phyloP scores from a whole-genome alignment of 2,113 vertebrate genomes.

The Erpornis zantholeuca region DNA sequence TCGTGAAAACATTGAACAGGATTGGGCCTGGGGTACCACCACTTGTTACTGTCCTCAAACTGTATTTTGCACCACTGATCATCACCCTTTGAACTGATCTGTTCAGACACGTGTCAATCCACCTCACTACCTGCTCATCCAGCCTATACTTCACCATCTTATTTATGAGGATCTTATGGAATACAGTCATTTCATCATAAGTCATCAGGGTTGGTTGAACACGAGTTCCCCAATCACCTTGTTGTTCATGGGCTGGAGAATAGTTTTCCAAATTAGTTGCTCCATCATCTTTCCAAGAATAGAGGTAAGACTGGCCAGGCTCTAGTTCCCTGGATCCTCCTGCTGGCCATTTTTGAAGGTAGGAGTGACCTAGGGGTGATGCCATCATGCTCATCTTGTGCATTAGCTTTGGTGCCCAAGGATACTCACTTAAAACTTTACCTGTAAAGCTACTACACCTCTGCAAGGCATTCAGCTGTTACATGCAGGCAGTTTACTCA shows the following conservation, averaged over 20 bases:
- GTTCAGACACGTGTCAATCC: neutral
- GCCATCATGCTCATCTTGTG: neutral
- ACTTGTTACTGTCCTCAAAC: neutral
- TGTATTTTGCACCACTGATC: neutral
- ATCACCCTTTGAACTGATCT: neutral
- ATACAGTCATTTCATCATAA: neutral
- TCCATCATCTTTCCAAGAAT: neutral
- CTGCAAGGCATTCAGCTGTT: neutral
- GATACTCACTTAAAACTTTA: neutral
- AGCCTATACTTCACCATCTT: neutral
- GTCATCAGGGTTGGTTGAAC: neutral
- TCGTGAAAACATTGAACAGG: neutral
- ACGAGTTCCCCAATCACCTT: neutral
- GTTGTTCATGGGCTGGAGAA: neutral
- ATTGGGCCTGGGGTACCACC: neutral
- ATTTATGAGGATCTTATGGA: neutral
- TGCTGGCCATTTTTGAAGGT: neutral
- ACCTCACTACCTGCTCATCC: neutral
- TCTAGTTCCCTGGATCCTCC: neutral
- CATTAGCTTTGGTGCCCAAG: neutral
- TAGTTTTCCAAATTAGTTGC: neutral
- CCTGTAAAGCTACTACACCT: neutral
- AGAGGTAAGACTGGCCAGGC: neutral
- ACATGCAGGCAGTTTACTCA: accelerated
- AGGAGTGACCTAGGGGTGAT: neutral